Percentiles rank a stretch among this genome's conserved stretches.
phyloP scores from a whole-genome alignment of 2,888 invertebrate genomes.

The Nomada hirtipes region DNA sequence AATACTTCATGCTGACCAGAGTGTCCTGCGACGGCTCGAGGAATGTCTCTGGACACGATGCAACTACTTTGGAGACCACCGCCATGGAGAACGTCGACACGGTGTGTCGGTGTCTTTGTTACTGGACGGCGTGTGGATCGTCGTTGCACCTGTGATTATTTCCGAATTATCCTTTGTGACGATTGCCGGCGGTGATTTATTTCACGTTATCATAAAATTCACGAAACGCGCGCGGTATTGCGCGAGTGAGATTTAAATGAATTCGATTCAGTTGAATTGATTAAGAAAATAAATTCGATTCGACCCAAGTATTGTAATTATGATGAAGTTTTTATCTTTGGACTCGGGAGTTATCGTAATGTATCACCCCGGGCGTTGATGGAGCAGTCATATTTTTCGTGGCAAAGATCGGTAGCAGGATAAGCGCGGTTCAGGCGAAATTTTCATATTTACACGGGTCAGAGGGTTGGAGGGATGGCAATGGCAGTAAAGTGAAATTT shows the following conservation, averaged over 20 bases:
- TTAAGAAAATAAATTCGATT: no score
- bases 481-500: neutral
- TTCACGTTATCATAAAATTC: no score
- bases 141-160: constrained; percentile 39
- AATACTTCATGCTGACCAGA: constrained; percentile 43
- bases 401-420: neutral
- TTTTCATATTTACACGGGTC: neutral
- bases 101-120: constrained; percentile 30
- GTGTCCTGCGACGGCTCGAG: constrained; percentile 15
- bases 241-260: no score
- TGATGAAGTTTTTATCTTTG: no score
- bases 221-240: no score
- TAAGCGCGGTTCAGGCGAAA: constrained; percentile 15
- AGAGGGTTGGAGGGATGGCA: neutral
- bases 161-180: neutral
- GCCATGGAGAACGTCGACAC: constrained; percentile 23
- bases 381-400: neutral
- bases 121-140: constrained; percentile 36
- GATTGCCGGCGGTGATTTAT: neutral
- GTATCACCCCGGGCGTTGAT: neutral
- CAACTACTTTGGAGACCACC: constrained; percentile 33
- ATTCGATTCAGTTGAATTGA: no score
- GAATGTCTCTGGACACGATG: constrained; percentile 45
- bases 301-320: no score
- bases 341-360: neutral